Percentiles rank a stretch among this genome's conserved stretches.
These are phyloP conservation scores for Caenorhabditis doughertyi DNA, from an alignment of 2,888 invertebrate genomes.

Conservation along the genomic window DNA sequence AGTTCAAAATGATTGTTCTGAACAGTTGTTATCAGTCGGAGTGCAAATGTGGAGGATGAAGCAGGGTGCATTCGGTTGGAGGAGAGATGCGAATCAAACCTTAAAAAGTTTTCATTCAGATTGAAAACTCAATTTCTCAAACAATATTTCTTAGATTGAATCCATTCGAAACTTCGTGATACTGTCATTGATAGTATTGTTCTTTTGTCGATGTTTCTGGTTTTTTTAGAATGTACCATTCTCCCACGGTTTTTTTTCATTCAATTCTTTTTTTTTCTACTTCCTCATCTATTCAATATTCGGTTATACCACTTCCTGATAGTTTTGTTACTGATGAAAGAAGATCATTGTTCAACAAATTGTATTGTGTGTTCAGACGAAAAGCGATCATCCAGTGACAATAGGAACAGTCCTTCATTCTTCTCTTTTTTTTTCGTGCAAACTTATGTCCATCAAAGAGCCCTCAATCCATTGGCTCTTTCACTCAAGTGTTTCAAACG, in stretches of 20 bases:
- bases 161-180: no score
- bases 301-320: constrained; percentile 7
- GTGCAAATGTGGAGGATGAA: background rate
- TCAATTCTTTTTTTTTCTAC: background rate
- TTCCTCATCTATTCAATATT: background rate
- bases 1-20: constrained; percentile 13
- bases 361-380: constrained; percentile 23
- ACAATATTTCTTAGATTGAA: no score
- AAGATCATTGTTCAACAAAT: background rate
- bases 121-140: no score
- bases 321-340: background rate
- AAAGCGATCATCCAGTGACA: background rate
- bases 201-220: no score
- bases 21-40: constrained; percentile 23
- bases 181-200: no score
- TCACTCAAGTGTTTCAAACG: constrained; percentile 28
- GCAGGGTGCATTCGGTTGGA: background rate
- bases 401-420: background rate
- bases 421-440: constrained; percentile 4
- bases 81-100: background rate
- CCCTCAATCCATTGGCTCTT: constrained; percentile 26
- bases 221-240: background rate
- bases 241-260: background rate
- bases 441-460: constrained; percentile 43
- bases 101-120: background rate